Conservation (phyloP, 2,888 invertebrate species). For the Graphium colonna region DNA sequence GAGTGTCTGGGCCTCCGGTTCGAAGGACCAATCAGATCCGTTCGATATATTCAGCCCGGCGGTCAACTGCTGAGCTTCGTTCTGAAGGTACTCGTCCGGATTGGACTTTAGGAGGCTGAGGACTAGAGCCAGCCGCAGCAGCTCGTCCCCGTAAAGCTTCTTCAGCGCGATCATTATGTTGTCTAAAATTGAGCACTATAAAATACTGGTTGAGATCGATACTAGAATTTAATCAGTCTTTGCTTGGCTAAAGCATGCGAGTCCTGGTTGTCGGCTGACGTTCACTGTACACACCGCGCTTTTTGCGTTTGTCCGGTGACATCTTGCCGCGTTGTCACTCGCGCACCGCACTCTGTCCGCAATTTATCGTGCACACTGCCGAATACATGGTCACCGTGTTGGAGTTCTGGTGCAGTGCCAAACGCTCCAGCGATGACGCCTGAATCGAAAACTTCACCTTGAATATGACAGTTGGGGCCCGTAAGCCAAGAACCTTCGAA, state of each 20-base stretch:
- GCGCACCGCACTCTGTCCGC: conserved; percentile 30
- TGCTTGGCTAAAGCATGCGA: conserved; percentile 29
- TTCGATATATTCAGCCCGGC: conserved; percentile 82
- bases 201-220: conserved; percentile 64
- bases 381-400: conserved; percentile 50
- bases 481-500: neutral
- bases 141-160: conserved; percentile 90
- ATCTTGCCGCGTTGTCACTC: conserved; percentile 61
- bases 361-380: conserved; percentile 37
- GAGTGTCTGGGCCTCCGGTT: conserved; percentile 76
- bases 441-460: conserved; percentile 32
- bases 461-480: conserved; percentile 20
- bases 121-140: conserved; percentile 89
- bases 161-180: conserved; percentile 87
- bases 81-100: conserved; percentile 84
- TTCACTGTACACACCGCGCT: conserved; percentile 45
- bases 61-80: conserved; percentile 71
- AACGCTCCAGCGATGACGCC: conserved; percentile 29
- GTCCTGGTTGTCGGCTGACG: conserved; percentile 39
- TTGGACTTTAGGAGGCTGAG: conserved; percentile 89
- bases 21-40: conserved; percentile 84
- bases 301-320: conserved; percentile 70
- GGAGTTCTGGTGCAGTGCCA: conserved; percentile 42
- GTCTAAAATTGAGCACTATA: conserved; percentile 58
- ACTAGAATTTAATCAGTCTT: conserved; percentile 15